Percentiles rank a stretch among this genome's conserved stretches.
These are phyloP conservation scores for Melopsittacus undulatus DNA, from an alignment of 2,797 vertebrate species.

Conservation along the genomic window DNA sequence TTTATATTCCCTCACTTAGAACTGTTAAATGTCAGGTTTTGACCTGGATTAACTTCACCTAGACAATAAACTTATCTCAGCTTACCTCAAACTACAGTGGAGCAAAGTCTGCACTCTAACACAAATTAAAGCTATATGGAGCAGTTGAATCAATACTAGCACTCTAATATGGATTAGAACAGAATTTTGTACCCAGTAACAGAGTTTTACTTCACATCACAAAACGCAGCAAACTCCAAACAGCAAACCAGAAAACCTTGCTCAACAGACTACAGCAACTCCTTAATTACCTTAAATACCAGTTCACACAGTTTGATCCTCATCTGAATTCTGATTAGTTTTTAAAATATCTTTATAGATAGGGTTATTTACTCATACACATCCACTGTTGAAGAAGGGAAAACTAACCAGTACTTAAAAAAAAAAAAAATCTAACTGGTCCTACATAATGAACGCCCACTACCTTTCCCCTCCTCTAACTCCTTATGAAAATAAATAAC, in stretches of 20 bases:
- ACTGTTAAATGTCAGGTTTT: not conserved
- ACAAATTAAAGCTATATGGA: not conserved
- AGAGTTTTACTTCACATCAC: not conserved
- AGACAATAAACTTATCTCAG: not conserved
- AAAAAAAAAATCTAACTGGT: not conserved
- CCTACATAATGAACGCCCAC: not conserved
- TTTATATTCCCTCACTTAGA: not conserved
- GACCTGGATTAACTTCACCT: not conserved
- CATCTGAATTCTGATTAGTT: not conserved
- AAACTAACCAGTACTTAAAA: not conserved
- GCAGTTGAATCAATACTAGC: not conserved
- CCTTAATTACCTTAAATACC: not conserved
- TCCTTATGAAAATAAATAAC: conserved; percentile 26
- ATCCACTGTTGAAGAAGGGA: not conserved
- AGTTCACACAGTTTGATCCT: not conserved
- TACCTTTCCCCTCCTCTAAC: not conserved
- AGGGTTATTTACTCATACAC: not conserved
- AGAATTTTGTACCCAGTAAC: not conserved
- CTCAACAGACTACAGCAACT: not conserved
- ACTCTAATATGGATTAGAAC: not conserved
- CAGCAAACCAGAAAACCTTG: not conserved
- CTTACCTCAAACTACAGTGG: not conserved
- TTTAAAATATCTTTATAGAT: not conserved
- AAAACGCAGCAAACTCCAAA: not conserved
- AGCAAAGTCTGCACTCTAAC: not conserved